A percentile compares a stretch with the other conserved stretches of the same genome.
Conservation (phyloP, 2,113 vertebrate species). For the Pica pica region DNA sequence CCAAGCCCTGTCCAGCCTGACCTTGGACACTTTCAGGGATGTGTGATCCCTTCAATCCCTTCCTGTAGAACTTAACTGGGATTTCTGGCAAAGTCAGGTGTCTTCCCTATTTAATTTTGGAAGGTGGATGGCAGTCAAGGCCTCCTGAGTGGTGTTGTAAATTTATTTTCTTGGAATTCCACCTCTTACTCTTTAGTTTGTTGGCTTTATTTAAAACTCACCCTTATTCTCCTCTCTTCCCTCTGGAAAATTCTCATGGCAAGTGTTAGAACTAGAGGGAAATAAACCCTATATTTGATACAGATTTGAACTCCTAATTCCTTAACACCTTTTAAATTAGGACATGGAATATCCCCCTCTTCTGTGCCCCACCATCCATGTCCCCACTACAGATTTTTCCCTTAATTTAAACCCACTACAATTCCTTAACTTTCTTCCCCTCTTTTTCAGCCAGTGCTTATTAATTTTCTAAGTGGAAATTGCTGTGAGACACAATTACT, state of each 20-base stretch:
- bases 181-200: not conserved
- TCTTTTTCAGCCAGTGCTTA: not conserved
- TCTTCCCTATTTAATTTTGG: not conserved
- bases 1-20: not conserved
- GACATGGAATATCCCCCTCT: not conserved
- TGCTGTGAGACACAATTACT: not conserved
- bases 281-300: not conserved
- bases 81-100: not conserved
- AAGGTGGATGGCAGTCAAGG: not conserved
- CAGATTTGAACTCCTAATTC: not conserved
- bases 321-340: not conserved
- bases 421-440: not conserved
- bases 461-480: not conserved
- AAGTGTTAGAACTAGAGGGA: not conserved
- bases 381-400: not conserved
- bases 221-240: not conserved
- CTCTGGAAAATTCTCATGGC: not conserved
- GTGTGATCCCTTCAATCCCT: not conserved
- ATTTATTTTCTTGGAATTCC: not conserved
- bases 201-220: not conserved
- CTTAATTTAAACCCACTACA: not conserved
- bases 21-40: not conserved
- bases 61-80: not conserved
- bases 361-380: fast-evolving
- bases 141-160: not conserved